Evolutionary conservation across 1,140 invertebrate genomes (phyloP).

Genomic region (Nomia melanderi): DNA sequence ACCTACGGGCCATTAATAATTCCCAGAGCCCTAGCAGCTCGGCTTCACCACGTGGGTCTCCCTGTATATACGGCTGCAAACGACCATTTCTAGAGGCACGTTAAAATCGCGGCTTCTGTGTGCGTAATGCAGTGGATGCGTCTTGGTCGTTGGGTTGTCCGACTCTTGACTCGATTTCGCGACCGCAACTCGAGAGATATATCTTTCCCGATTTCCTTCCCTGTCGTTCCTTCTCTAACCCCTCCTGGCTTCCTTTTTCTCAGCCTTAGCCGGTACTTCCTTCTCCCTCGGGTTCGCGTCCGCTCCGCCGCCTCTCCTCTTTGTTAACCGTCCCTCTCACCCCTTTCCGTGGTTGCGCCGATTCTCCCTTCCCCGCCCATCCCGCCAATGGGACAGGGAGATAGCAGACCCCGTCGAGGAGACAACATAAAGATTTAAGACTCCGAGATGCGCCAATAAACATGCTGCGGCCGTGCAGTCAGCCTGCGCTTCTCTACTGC

Average conservation of each 20-base stretch:
- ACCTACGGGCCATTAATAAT: conserved; percentile 54
- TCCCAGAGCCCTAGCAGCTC: conserved; percentile 5
- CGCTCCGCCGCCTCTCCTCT: neutral
- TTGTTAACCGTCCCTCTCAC: conserved; percentile 22
- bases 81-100: conserved; percentile 63
- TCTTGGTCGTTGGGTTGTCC: conserved; percentile 63
- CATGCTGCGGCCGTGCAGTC: conserved; percentile 72
- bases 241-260: conserved; percentile 50
- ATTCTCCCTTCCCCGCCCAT: conserved; percentile 24
- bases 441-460: conserved; percentile 81
- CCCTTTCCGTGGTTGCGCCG: conserved; percentile 28
- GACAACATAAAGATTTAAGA: conserved; percentile 82
- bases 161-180: conserved; percentile 76
- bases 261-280: conserved; percentile 5
- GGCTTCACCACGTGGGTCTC: conserved; percentile 35
- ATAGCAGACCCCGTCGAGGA: conserved; percentile 75
- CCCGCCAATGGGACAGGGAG: conserved; percentile 62
- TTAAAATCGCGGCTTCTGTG: conserved; percentile 73
- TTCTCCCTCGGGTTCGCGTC: conserved; percentile 32
- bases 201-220: conserved; percentile 68
- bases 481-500: conserved; percentile 68
- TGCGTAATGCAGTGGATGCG: conserved; percentile 78
- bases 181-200: conserved; percentile 72
- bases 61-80: conserved; percentile 26
- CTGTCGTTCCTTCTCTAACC: conserved; percentile 45